Base-by-base conservation (phyloP, 2,888 invertebrate genomes). In the Drosophila trichaetosa region DNA sequence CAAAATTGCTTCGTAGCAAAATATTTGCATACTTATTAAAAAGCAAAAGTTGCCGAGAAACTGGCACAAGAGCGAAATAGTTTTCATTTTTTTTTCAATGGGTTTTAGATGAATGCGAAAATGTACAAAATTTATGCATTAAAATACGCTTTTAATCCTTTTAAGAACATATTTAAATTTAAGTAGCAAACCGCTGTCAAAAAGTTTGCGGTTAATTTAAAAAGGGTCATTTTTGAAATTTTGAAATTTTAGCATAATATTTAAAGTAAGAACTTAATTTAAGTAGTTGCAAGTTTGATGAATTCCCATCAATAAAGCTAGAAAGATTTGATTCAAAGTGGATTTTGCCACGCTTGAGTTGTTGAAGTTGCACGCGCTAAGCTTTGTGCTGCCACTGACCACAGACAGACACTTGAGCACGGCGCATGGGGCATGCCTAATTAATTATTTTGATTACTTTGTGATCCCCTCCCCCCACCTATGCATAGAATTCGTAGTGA, bases 361-460 rank as follows among this genome's bases (percentile, higher is more conserved):
- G 8, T 11, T 46, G 11, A 49, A 60, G 27, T 29, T 31, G 27
- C 27, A 36, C 33, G 13, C 36, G 62, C 58, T 56, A 56, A 60
- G 42, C 11, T 21, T 11, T 2, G 21, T 33, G 34, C 33, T n/a
- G 34, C 13, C 21, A 29, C 38, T 58, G 34, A 27, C 69, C 63
- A 33, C 60, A 65, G 49, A 48, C 48, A 48, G 40, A 56, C 40
- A 31, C 69, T 74, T 69, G 59, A 60, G 34, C 63, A 73, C 42
- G 56, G 8, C 62, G 46, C 56, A 40, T 13, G 34, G 62, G 48
- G 48, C 5, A 56, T 48, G 49, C 54, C 73, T 80, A 69, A 84
- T 80, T 87, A 87, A 84, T 76, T 80, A 82, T 76, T 75, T 84
- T 79, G 79, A 84, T 73, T 84, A 71, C 76, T 69, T 68, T 67